phyloP scores from a whole-genome alignment of 2,888 invertebrate species.

The Meteorus colon region DNA sequence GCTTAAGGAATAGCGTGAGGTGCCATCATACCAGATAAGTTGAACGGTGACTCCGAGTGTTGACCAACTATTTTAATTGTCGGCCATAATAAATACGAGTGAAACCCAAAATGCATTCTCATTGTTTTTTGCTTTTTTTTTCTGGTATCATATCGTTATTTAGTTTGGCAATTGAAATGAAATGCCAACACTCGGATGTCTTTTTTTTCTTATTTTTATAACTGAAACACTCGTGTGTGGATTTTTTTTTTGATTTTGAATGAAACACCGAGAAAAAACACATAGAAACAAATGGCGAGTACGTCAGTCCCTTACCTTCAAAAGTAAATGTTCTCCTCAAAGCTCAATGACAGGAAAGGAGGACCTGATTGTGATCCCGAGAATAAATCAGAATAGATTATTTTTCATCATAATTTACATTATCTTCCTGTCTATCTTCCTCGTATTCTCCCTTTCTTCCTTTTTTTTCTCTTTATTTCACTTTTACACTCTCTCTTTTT shows the following conservation, averaged over 20 bases:
- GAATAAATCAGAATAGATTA: slow-evolving; percentile 74
- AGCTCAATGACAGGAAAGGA: slow-evolving; percentile 74
- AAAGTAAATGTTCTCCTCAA: slow-evolving; percentile 75
- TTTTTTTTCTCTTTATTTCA: slow-evolving; percentile 39
- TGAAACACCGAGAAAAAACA: slow-evolving; percentile 72
- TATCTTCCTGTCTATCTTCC: slow-evolving; percentile 45
- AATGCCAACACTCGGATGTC: slow-evolving; percentile 67
- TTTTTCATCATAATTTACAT: slow-evolving; percentile 68
- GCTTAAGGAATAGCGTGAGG: slow-evolving; percentile 69
- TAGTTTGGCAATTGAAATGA: slow-evolving; percentile 10
- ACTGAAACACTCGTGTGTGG: slow-evolving; percentile 69
- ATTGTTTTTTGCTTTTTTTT: background rate
- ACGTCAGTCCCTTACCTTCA: slow-evolving; percentile 74
- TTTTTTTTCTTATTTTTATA: slow-evolving; percentile 57
- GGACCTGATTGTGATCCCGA: slow-evolving; percentile 74
- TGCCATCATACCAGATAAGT: slow-evolving; percentile 73
- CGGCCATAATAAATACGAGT: background rate
- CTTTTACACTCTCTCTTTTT: slow-evolving; percentile 36
- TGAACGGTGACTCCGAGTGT: slow-evolving; percentile 70
- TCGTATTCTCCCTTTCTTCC: slow-evolving; percentile 45
- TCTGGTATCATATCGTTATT: slow-evolving; percentile 14
- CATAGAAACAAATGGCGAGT: slow-evolving; percentile 73
- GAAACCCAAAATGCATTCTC: background rate
- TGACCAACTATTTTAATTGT: slow-evolving; percentile 55
- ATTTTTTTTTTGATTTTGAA: slow-evolving; percentile 59